Evolutionary conservation across 2,113 vertebrate species (phyloP).

Genomic region (Misgurnus mizolepis): DNA sequence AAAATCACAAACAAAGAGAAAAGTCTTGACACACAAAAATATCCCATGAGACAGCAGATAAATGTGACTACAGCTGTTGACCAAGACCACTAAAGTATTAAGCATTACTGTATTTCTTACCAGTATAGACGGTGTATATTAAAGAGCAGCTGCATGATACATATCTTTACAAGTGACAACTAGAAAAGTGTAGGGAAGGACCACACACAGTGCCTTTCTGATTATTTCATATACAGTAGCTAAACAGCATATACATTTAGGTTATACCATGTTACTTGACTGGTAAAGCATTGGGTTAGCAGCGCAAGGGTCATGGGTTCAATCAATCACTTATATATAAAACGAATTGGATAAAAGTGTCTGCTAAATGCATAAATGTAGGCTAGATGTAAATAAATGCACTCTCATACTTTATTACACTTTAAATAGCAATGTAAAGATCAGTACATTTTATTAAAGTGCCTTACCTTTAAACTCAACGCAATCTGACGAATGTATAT

Average conservation of each 20-base stretch:
- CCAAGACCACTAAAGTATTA: background rate
- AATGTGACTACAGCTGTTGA: slow-evolving; percentile 11
- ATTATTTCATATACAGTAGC: too few species aligned
- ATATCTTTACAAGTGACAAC: background rate
- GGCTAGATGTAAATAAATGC: too few species aligned
- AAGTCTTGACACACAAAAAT: background rate
- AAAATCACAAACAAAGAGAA: background rate
- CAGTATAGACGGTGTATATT: background rate
- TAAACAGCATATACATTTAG: too few species aligned
- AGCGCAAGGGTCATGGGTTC: too few species aligned
- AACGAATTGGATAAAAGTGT: background rate
- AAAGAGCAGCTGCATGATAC: background rate
- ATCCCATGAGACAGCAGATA: background rate
- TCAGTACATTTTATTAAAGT: background rate
- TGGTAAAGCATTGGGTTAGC: too few species aligned
- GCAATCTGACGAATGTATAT: slow-evolving; percentile 96
- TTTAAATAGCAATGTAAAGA: background rate
- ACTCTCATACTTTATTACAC: too few species aligned
- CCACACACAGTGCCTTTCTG: too few species aligned
- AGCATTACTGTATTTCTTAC: background rate
- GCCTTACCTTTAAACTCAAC: slow-evolving; percentile 87
- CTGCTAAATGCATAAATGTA: too few species aligned
- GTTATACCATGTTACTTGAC: background rate
- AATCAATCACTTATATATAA: too few species aligned
- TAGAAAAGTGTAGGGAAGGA: background rate